A percentile compares a stretch with the other conserved stretches of the same genome.
These are phyloP conservation scores for Caenorhabditis parvicauda DNA, from an alignment of 2,888 invertebrate genomes.

Conservation along the genomic window DNA sequence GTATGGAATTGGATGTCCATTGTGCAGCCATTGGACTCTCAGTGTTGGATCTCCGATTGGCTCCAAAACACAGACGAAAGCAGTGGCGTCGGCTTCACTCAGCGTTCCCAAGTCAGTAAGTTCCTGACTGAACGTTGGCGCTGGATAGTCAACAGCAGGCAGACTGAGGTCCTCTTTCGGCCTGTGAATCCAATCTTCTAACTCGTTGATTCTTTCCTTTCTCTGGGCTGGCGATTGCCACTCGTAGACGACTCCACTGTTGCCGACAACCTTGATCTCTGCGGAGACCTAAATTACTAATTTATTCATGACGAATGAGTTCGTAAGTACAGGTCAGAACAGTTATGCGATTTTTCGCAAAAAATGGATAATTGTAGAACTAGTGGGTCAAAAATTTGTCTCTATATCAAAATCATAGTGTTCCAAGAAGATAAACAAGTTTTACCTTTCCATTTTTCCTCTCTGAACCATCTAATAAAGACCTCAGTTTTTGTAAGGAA, in stretches of 20 bases:
- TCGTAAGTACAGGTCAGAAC: no score
- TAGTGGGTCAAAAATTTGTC: no score
- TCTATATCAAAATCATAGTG: no score
- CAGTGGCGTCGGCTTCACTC: slow-evolving; percentile 57
- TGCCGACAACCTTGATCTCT: slow-evolving; percentile 47
- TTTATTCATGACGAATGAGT: no score
- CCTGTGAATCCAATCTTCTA: slow-evolving; percentile 84
- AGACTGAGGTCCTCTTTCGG: slow-evolving; percentile 56
- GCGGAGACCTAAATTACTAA: no score
- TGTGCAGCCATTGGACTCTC: slow-evolving; percentile 92
- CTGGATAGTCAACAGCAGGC: slow-evolving; percentile 54
- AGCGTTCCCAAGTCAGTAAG: slow-evolving; percentile 77
- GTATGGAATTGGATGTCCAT: slow-evolving; percentile 75
- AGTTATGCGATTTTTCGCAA: no score
- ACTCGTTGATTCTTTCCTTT: slow-evolving; percentile 80
- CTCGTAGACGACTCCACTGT: slow-evolving; percentile 56
- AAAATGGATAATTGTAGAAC: no score
- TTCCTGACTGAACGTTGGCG: slow-evolving; percentile 85
- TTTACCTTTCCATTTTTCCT: no score
- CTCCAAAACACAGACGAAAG: slow-evolving; percentile 91
- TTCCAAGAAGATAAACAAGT: no score
- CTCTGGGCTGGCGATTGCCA: slow-evolving; percentile 59
- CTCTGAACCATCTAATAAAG: no score
- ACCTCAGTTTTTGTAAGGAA: no score
- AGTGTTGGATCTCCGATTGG: slow-evolving; percentile 80